These are phyloP conservation scores for Pedetes capensis DNA, from an alignment of 2,113 vertebrate genomes.

Conservation along the genomic window DNA sequence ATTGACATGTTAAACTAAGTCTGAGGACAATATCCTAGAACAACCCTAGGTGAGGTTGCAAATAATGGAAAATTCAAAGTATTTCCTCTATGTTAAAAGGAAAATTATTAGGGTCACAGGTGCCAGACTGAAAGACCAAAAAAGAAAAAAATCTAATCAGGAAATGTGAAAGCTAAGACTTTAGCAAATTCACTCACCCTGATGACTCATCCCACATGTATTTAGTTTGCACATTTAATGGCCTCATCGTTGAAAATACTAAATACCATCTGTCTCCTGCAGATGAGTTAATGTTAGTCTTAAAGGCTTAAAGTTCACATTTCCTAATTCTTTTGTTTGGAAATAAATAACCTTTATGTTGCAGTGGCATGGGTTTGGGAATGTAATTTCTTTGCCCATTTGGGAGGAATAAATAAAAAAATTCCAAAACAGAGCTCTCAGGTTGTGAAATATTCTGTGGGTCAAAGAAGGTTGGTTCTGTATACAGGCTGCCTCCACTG, in stretches of 20 bases:
- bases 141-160: conserved; percentile 56
- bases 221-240: conserved; percentile 66
- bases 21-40: neutral
- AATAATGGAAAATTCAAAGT: conserved; percentile 51
- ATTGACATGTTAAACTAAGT: conserved; percentile 8
- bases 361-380: conserved; percentile 45
- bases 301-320: conserved; percentile 63
- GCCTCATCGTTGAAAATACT: conserved; percentile 62
- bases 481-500: neutral
- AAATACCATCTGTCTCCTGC: conserved; percentile 69
- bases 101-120: conserved; percentile 60
- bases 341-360: conserved; percentile 75
- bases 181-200: conserved; percentile 67
- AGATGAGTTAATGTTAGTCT: conserved; percentile 69
- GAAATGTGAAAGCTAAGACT: conserved; percentile 66
- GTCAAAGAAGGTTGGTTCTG: conserved; percentile 52
- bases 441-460: conserved; percentile 69
- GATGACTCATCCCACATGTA: conserved; percentile 67
- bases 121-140: conserved; percentile 54
- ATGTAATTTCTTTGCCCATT: conserved; percentile 59
- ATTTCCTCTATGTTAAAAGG: conserved; percentile 64
- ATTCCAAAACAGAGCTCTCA: conserved; percentile 48
- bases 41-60: conserved; percentile 45
- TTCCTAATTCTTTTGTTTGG: conserved; percentile 76
- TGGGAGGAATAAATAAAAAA: conserved; percentile 55